phyloP scores from a whole-genome alignment of 2,888 invertebrate species.

The Pachycephus smyrnensis region DNA sequence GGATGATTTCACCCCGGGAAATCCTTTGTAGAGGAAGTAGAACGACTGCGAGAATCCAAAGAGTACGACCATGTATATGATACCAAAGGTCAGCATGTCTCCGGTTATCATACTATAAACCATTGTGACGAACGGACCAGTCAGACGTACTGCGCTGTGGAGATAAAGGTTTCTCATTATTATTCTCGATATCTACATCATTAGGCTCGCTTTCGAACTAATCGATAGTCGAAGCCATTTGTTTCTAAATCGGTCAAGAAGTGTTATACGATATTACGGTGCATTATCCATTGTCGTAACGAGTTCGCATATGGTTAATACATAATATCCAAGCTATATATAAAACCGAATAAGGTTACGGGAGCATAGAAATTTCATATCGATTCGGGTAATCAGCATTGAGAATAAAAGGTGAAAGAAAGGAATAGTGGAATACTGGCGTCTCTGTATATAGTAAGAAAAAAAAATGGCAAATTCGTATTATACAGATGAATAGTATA shows the following conservation, averaged over 20 bases:
- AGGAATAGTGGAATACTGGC: background rate
- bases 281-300: background rate
- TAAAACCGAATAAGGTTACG: background rate
- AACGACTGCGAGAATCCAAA: constrained; percentile 97
- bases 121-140: constrained; percentile 99
- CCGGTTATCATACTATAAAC: constrained; percentile 99
- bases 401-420: background rate
- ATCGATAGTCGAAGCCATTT: background rate
- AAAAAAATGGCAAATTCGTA: background rate
- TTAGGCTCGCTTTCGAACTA: background rate
- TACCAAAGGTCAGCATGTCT: constrained; percentile 98
- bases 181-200: background rate
- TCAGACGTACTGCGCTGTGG: constrained; percentile 88
- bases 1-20: constrained; percentile 83
- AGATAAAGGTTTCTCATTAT: constrained; percentile 10
- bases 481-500: background rate
- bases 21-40: constrained; percentile 93
- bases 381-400: background rate
- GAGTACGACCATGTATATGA: constrained; percentile 94
- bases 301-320: background rate
- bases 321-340: background rate
- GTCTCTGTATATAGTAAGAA: background rate
- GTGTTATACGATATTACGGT: background rate
- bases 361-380: background rate
- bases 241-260: background rate